phyloP scores from a whole-genome alignment of 1,140 invertebrate species.

The Eumeta japonica region DNA sequence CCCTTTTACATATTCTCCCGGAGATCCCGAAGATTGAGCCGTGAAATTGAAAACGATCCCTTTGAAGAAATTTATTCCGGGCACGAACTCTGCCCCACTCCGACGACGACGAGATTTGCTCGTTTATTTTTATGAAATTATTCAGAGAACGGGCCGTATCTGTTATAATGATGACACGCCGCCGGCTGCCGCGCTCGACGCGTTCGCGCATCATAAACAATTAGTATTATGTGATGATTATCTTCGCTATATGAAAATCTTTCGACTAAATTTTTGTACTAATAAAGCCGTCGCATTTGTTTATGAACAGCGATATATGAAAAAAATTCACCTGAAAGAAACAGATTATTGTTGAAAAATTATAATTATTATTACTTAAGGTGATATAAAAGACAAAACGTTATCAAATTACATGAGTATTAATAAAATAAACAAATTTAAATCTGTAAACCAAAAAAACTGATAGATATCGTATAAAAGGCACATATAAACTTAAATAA shows the following conservation, averaged over 20 bases:
- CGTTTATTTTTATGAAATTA: conserved; percentile 57
- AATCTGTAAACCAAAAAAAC: too few species aligned
- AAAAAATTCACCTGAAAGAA: too few species aligned
- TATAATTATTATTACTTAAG: too few species aligned
- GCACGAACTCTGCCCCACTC: conserved; percentile 51
- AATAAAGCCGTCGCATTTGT: background rate
- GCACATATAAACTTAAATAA: too few species aligned
- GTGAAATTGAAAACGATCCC: conserved; percentile 57
- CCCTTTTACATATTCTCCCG: conserved; percentile 54
- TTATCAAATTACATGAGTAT: too few species aligned
- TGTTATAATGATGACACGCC: conserved; percentile 11
- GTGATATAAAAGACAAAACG: too few species aligned
- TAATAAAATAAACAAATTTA: too few species aligned
- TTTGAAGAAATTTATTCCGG: conserved; percentile 56
- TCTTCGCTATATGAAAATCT: conserved; percentile 9
- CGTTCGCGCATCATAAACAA: background rate
- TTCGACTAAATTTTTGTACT: background rate
- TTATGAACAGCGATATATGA: too few species aligned
- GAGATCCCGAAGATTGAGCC: conserved; percentile 55
- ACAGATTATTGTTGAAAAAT: too few species aligned
- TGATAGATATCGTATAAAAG: too few species aligned
- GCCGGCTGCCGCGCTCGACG: conserved; percentile 5
- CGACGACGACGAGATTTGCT: conserved; percentile 47
- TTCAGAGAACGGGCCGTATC: conserved; percentile 33
- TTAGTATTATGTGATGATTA: conserved; percentile 7